phyloP scores from a whole-genome alignment of 2,113 vertebrate genomes.

The Gallinago jamesoni region DNA sequence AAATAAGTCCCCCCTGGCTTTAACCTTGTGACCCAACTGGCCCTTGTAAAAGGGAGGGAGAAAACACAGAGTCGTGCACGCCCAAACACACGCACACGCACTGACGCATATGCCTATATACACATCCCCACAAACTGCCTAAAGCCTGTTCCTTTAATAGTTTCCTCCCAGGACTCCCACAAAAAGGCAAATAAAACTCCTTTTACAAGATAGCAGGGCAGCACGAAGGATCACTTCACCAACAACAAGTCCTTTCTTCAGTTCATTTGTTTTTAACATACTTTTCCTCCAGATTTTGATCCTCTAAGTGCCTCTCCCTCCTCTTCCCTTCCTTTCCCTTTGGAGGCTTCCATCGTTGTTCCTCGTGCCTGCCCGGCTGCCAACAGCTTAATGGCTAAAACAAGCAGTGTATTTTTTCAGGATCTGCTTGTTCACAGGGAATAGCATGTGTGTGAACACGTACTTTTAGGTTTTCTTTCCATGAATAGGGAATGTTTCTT shows the following conservation, averaged over 20 bases:
- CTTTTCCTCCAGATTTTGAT: conserved; percentile 34
- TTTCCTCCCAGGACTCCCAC: conserved; percentile 75
- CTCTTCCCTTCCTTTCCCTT: background rate
- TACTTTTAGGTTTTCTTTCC: background rate
- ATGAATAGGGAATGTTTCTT: background rate
- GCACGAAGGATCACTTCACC: conserved; percentile 39
- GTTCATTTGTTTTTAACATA: conserved; percentile 63
- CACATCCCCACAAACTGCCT: conserved; percentile 38
- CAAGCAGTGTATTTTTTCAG: background rate
- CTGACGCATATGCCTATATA: background rate
- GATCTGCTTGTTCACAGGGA: conserved; percentile 12
- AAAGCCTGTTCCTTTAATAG: conserved; percentile 71
- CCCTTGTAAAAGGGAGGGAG: conserved; percentile 71
- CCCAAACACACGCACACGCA: conserved; percentile 1
- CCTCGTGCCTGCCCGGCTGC: background rate
- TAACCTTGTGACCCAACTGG: conserved; percentile 81
- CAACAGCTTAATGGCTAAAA: conserved; percentile 27
- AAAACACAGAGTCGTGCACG: background rate
- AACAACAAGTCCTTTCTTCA: conserved; percentile 62
- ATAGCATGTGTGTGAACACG: background rate
- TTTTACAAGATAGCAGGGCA: conserved; percentile 78
- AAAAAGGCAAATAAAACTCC: conserved; percentile 77
- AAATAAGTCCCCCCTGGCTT: conserved; percentile 77
- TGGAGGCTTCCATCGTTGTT: background rate
- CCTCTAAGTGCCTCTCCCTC: conserved; percentile 13